Evolutionary conservation across 2,888 invertebrate species (phyloP).

Genomic region (Lepetodrilus schrolli): DNA sequence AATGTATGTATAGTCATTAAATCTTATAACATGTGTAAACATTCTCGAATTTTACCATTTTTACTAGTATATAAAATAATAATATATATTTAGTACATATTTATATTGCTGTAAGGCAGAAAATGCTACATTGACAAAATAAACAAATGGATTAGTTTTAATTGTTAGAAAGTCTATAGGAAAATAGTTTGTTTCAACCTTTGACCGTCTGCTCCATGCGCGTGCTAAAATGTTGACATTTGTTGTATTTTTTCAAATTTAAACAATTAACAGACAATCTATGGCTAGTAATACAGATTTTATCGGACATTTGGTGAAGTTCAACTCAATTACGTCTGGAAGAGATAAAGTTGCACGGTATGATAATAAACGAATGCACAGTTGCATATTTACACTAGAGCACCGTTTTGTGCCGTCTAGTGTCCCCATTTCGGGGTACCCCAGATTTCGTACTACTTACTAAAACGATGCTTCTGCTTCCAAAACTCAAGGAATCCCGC

Average conservation of each 20-base stretch:
- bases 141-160: not conserved
- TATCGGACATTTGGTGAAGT: conserved; percentile 60
- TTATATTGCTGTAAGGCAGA: not conserved
- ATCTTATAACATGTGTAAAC: not conserved
- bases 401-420: not conserved
- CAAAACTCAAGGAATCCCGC: too few species aligned
- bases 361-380: not conserved
- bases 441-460: too few species aligned
- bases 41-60: not conserved
- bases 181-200: not conserved
- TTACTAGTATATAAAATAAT: not conserved
- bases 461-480: too few species aligned
- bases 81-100: not conserved
- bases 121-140: not conserved
- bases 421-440: not conserved
- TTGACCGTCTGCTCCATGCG: not conserved
- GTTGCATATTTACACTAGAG: not conserved
- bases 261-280: not conserved
- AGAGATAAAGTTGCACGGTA: conserved; percentile 68
- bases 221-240: conserved; percentile 12
- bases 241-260: not conserved
- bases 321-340: conserved; percentile 62
- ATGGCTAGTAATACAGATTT: conserved; percentile 44
- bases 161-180: too few species aligned
- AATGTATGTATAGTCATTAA: not conserved